Percentiles rank a stretch among this genome's conserved stretches.
Conservation (phyloP, 64 coral and sea anemone genomes). For the Dendrophyllia cribrosa region DNA sequence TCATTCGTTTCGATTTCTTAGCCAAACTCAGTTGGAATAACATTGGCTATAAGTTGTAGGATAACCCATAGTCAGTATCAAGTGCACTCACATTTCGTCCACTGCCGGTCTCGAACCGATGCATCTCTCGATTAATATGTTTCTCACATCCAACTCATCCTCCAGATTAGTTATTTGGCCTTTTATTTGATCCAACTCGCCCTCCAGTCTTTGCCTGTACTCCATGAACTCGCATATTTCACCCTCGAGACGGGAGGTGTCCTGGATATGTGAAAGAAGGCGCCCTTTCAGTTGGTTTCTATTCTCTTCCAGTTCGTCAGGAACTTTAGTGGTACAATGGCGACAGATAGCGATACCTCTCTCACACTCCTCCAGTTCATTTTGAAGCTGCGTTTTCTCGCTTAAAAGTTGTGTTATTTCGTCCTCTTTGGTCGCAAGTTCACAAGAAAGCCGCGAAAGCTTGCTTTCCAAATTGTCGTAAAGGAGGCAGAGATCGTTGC, state of each 20-base stretch:
- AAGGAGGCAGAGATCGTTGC: conserved; percentile 68
- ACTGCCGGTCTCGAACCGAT: neutral
- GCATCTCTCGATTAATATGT: conserved; percentile 48
- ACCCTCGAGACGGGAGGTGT: conserved; percentile 71
- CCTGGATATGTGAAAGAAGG: conserved; percentile 77
- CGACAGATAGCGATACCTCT: conserved; percentile 49
- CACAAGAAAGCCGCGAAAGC: conserved; percentile 82
- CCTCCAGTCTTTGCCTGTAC: conserved; percentile 81
- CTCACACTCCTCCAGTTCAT: conserved; percentile 76
- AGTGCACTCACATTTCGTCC: neutral
- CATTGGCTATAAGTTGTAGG: too few species aligned
- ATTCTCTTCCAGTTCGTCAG: conserved; percentile 49
- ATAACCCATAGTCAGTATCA: neutral
- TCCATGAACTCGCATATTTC: conserved; percentile 80
- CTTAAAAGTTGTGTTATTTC: conserved; percentile 75
- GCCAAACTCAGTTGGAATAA: too few species aligned
- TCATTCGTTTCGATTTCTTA: too few species aligned
- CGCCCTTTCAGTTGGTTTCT: conserved; percentile 55
- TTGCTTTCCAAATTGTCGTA: conserved; percentile 85
- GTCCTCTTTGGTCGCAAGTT: conserved; percentile 81
- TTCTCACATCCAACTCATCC: conserved; percentile 63
- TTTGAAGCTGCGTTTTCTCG: conserved; percentile 77
- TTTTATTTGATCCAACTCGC: conserved; percentile 75
- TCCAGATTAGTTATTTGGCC: conserved; percentile 72
- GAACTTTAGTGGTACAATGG: conserved; percentile 61